A percentile compares a stretch with the other conserved stretches of the same genome.
Evolutionary conservation across 1,140 invertebrate genomes (phyloP).

Genomic region (Chironomus tepperi): DNA sequence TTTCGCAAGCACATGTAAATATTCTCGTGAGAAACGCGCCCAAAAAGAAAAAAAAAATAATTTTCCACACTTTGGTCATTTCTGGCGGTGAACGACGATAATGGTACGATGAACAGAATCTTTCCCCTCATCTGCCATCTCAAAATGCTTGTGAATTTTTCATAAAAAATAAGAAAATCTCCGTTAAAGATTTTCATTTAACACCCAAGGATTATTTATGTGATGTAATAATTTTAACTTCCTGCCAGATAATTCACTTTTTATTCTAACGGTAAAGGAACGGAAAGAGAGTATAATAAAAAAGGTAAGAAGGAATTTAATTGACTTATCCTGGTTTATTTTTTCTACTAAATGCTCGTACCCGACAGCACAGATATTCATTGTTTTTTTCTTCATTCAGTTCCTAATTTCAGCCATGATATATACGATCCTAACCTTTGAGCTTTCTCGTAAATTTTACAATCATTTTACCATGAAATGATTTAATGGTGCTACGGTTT

Average conservation of each 20-base stretch:
- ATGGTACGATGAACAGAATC: neutral
- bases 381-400: neutral
- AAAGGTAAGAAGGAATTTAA: neutral
- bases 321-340: constrained; percentile 9
- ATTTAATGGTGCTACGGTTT: constrained; percentile 19
- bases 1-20: too few species aligned
- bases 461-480: constrained; percentile 23
- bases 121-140: neutral
- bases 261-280: neutral
- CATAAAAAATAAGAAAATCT: too few species aligned
- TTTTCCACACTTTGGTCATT: neutral
- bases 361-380: neutral
- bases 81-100: neutral
- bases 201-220: constrained; percentile 7
- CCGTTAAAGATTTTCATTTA: neutral
- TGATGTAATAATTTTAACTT: constrained; percentile 1
- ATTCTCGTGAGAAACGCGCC: neutral
- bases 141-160: too few species aligned
- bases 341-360: neutral
- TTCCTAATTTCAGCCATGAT: constrained; percentile 8
- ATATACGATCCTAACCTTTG: constrained; percentile 10
- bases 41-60: neutral
- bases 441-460: constrained; percentile 9
- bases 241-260: neutral
- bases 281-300: neutral